Evolutionary conservation across 2,888 invertebrate genomes (phyloP).

Genomic region (Yponomeuta cagnagella): DNA sequence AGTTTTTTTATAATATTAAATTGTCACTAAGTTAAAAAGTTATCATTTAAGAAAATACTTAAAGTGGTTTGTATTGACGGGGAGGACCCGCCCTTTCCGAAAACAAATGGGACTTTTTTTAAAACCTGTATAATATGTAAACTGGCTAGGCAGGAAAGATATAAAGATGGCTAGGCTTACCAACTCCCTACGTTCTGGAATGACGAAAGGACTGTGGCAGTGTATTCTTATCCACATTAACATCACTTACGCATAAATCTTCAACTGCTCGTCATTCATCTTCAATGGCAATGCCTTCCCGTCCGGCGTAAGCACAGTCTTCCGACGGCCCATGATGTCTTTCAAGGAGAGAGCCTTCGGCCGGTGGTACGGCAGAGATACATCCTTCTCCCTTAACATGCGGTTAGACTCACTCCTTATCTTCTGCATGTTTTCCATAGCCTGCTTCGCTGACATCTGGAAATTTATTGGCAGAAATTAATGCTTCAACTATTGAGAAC

Average conservation of each 20-base stretch:
- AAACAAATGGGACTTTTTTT: too few relatives aligned
- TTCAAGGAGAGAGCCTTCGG: constrained; percentile 86
- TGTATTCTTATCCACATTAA: neutral
- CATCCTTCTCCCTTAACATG: constrained; percentile 82
- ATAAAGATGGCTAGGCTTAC: too few relatives aligned
- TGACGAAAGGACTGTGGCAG: neutral
- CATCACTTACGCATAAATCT: constrained; percentile 77
- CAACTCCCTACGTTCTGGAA: neutral
- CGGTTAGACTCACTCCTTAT: constrained; percentile 91
- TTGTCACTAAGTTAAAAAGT: too few relatives aligned
- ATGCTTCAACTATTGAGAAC: too few relatives aligned
- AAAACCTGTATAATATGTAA: too few relatives aligned
- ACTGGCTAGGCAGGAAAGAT: too few relatives aligned
- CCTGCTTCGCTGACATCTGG: constrained; percentile 80
- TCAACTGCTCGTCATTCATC: constrained; percentile 80
- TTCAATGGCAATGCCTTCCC: constrained; percentile 71
- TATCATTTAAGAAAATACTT: too few relatives aligned
- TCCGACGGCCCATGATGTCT: constrained; percentile 81
- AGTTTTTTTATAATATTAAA: too few relatives aligned
- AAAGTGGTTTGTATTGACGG: too few relatives aligned
- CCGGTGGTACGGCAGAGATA: constrained; percentile 90
- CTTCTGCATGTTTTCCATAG: constrained; percentile 81
- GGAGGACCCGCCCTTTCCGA: too few relatives aligned
- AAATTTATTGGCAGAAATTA: constrained; percentile 16
- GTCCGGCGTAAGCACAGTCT: constrained; percentile 49